Conservation (phyloP, 2,888 invertebrate species). For the Agonum fuliginosum region DNA sequence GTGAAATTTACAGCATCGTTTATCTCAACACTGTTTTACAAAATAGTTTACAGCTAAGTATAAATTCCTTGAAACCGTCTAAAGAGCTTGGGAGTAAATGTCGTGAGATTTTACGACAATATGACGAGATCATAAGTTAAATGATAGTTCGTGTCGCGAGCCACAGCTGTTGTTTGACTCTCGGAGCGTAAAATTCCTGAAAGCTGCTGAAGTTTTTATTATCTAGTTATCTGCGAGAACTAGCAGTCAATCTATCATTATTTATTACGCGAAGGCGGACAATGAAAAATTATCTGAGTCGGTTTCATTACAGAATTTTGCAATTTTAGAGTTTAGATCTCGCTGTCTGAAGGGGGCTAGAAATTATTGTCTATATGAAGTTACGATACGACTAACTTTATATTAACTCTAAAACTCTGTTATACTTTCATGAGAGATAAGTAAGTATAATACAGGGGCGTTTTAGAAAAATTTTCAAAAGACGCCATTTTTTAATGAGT, state of each 20-base stretch:
- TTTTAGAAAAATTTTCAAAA: too few species aligned
- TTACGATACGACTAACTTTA: too few species aligned
- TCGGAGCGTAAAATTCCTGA: slow-evolving; percentile 2
- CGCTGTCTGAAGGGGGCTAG: too few species aligned
- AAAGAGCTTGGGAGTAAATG: background rate
- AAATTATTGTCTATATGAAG: too few species aligned
- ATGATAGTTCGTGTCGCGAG: slow-evolving; percentile 1
- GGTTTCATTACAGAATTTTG: too few species aligned
- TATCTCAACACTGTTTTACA: background rate
- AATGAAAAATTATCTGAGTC: slow-evolving; percentile 14
- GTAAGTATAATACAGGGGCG: too few species aligned
- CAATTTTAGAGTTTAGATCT: too few species aligned
- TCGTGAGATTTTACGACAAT: background rate
- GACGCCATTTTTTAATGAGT: too few species aligned
- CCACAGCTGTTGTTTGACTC: slow-evolving; percentile 12
- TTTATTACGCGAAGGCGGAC: background rate
- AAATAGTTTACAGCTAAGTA: background rate
- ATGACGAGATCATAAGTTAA: slow-evolving; percentile 13
- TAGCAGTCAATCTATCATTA: slow-evolving; percentile 8
- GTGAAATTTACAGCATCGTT: too few species aligned
- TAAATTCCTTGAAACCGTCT: background rate
- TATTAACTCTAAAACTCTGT: too few species aligned
- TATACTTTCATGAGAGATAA: too few species aligned
- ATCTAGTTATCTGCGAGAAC: slow-evolving; percentile 8
- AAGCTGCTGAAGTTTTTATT: slow-evolving; percentile 3